Conservation (phyloP, 1,140 invertebrate genomes). For the Brachionus angularis region DNA sequence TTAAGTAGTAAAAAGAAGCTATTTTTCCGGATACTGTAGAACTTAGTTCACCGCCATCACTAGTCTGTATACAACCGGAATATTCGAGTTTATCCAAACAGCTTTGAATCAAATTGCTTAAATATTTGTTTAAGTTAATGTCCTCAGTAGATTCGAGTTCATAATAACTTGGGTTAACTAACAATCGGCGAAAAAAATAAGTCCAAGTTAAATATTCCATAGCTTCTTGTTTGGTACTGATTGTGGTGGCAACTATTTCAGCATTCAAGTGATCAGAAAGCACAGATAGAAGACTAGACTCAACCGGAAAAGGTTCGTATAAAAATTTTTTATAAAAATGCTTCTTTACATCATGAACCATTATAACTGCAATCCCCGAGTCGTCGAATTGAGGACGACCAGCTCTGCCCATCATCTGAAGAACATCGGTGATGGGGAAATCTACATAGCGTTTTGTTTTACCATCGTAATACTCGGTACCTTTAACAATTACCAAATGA, state of each 20-base stretch:
- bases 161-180: slow-evolving; percentile 75
- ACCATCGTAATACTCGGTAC: slow-evolving; percentile 95
- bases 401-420: slow-evolving; percentile 98
- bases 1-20: slow-evolving; percentile 94
- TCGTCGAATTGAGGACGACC: slow-evolving; percentile 93
- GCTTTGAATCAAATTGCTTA: slow-evolving; percentile 39
- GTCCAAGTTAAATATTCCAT: slow-evolving; percentile 97
- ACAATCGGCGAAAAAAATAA: slow-evolving; percentile 86
- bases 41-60: slow-evolving; percentile 63
- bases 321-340: slow-evolving; percentile 98
- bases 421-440: slow-evolving; percentile 90
- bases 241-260: slow-evolving; percentile 88
- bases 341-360: slow-evolving; percentile 97
- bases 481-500: slow-evolving; percentile 68
- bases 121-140: slow-evolving; percentile 32
- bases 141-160: slow-evolving; percentile 33
- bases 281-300: slow-evolving; percentile 81
- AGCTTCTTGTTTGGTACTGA: slow-evolving; percentile 83
- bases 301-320: slow-evolving; percentile 98
- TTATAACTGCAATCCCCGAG: slow-evolving; percentile 86
- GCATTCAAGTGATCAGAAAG: slow-evolving; percentile 95
- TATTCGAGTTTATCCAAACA: not conserved
- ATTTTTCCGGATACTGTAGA: slow-evolving; percentile 86
- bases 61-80: slow-evolving; percentile 34
- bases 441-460: slow-evolving; percentile 93